Base-by-base conservation (phyloP, 1,140 invertebrate species). In the Grapholita molesta region DNA sequence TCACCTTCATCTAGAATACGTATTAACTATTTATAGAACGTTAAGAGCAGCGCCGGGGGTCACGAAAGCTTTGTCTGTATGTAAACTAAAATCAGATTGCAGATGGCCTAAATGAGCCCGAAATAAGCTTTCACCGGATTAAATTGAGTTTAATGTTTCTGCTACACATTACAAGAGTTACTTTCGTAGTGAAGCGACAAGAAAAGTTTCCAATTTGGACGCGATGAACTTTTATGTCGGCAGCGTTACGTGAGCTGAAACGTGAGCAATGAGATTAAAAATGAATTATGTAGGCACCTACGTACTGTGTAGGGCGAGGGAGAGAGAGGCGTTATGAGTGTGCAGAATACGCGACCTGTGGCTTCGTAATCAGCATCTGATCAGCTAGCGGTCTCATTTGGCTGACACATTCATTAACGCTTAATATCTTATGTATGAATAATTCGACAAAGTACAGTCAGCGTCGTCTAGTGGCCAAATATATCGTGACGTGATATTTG, bases 191-290 rank as follows among this genome's bases (percentile, higher is more conserved):
- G 67, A 48, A 68, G 71, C 72, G 70, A 76, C 77, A 78, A 74
- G 76, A 82, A 73, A 76, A 73, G 73, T 80, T 85, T 85, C 80
- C 80, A 88, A 85, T 88, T 86, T 83, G 78, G 74, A 82, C 79
- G 82, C 76, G 80, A 79, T 81, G 81, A 88, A 85, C 78, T 88
- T 89, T 88, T 89, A 88, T 82, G 85, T 84, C 83, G 76, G 77
- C 79, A 73, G 79, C 74, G 68, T 83, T 85, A 89, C 87, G 85
- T 89, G 85, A 89, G 80, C 79, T 84, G 85, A 83, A 86, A 88
- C 78, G 71, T 77, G 78, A 85, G 80, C 81, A 85, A 86, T 83
- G 74, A 83, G 83, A 86, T 89, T 88, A 86, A 88, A 89, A 83
- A 89, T 82, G 78, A 84, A 80, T 82, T 82, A 82, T 82, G 76